These are phyloP conservation scores for Drosophila kohkoa DNA, from an alignment of 1,140 invertebrate genomes.

Conservation along the genomic window DNA sequence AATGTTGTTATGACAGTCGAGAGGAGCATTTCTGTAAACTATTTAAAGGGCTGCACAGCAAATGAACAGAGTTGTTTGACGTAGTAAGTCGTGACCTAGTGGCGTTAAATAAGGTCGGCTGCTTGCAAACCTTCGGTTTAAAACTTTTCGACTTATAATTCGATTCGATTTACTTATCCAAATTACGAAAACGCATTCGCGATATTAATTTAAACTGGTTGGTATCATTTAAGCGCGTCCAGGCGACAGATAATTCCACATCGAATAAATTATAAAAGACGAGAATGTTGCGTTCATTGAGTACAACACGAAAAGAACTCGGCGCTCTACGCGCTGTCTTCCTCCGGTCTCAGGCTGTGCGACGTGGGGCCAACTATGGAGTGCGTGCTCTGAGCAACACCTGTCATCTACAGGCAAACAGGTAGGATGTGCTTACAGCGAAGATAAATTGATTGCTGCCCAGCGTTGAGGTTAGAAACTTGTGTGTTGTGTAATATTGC, in stretches of 20 bases:
- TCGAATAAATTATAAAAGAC: slow-evolving; percentile 41
- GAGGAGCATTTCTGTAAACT: slow-evolving; percentile 13
- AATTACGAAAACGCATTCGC: slow-evolving; percentile 41
- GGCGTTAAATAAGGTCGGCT: slow-evolving; percentile 62
- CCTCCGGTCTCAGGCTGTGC: slow-evolving; percentile 41
- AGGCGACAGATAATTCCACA: slow-evolving; percentile 16
- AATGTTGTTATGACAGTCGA: background rate
- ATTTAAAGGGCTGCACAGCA: slow-evolving; percentile 23
- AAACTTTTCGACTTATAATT: slow-evolving; percentile 50
- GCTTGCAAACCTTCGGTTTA: slow-evolving; percentile 41
- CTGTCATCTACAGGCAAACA: slow-evolving; percentile 55
- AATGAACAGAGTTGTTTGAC: slow-evolving; percentile 42
- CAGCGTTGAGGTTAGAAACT: slow-evolving; percentile 76
- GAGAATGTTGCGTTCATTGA: slow-evolving; percentile 87
- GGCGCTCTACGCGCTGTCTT: slow-evolving; percentile 59
- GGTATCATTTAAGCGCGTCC: slow-evolving; percentile 2
- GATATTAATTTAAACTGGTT: slow-evolving; percentile 8
- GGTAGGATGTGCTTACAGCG: slow-evolving; percentile 53
- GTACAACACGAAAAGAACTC: slow-evolving; percentile 87
- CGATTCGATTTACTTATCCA: slow-evolving; percentile 29
- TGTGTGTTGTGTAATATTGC: slow-evolving; percentile 80
- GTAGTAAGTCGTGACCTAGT: slow-evolving; percentile 60
- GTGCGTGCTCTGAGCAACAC: slow-evolving; percentile 59
- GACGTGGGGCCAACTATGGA: slow-evolving; percentile 42
- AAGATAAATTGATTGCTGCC: slow-evolving; percentile 4